Evolutionary conservation across 2,888 invertebrate genomes (phyloP), one percentile per base, ranked within the genome.

Genomic region (Plebejus anna): DNA sequence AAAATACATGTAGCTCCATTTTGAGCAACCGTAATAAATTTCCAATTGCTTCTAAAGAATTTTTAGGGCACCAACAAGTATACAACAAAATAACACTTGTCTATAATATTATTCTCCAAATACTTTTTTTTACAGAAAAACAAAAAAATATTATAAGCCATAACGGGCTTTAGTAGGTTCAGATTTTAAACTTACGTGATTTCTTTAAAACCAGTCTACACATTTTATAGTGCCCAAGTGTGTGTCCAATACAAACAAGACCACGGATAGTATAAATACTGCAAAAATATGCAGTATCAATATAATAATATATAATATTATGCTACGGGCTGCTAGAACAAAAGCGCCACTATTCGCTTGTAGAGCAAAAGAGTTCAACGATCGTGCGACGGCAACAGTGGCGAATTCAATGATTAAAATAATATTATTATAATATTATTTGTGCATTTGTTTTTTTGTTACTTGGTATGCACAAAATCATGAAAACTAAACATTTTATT

Each of bases 1-100:
- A 87, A 83, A 85, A 83, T 78, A 77, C 79, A 82, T 80, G 80
- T 86, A 84, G 86, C 87, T 87, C 84, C 82, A 79, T 83, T 85
- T 86, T 85, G 81, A 84, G 81, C 76, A 83, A 88, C 89, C 88
- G 88, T 90, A 89, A 92, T 92, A 93, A 92, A 92, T 92, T 90
- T 84, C 72, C 80, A 78, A 84, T 84, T 82, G 84, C 82, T 82
- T 82, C 83, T 84, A 75, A 78, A 77, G 77, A 78, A 55, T 76
- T 66, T 66, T 66, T 66, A 32, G 61, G 32, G 32, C 32, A 32
- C 11, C 6, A 66, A 66, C 22, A 32, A 66, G 66, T 66, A 36
- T 66, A 66, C 28, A 28, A 66, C 5, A 66, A 66, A 66, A 61
- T 11, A 61, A 4, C 22, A 61, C 28, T 28, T 28, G 11, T 28